Percentiles rank a stretch among this genome's conserved stretches.
Evolutionary conservation across 2,797 vertebrate genomes (phyloP).

Genomic region (Sebastes trivittatus): DNA sequence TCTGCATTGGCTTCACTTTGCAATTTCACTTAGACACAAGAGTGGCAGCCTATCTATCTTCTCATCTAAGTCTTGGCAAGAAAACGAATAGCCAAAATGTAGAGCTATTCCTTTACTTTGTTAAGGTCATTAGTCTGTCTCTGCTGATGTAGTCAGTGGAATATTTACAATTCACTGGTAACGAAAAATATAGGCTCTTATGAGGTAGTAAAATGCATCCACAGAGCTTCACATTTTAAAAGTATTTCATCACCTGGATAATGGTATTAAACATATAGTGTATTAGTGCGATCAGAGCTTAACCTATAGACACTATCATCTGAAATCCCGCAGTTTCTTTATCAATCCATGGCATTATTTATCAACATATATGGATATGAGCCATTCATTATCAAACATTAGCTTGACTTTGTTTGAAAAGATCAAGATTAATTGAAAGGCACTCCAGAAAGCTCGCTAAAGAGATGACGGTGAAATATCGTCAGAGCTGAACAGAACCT

Average conservation of each 20-base stretch:
- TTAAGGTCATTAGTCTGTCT: not conserved
- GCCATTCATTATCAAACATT: constrained; percentile 19
- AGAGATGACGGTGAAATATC: constrained; percentile 69
- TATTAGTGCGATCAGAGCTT: constrained; percentile 2
- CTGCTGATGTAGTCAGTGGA: not conserved
- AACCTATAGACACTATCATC: not conserved
- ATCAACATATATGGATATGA: not conserved
- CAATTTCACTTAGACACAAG: too few relatives aligned
- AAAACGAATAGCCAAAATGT: not conserved
- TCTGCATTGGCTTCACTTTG: too few relatives aligned
- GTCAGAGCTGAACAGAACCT: constrained; percentile 72
- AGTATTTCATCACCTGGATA: not conserved
- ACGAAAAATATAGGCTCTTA: not conserved
- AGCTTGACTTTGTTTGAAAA: constrained; percentile 29
- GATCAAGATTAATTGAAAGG: constrained; percentile 65
- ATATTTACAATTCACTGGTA: not conserved
- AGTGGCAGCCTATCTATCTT: not conserved
- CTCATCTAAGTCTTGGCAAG: not conserved
- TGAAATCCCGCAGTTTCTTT: not conserved
- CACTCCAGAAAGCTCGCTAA: constrained; percentile 56
- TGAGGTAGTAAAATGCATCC: not conserved
- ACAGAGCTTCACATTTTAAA: not conserved
- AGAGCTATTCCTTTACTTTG: not conserved
- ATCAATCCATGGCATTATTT: not conserved
- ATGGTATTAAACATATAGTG: not conserved